phyloP scores from a whole-genome alignment of 2,888 invertebrate genomes.

The Tenodera sinensis region DNA sequence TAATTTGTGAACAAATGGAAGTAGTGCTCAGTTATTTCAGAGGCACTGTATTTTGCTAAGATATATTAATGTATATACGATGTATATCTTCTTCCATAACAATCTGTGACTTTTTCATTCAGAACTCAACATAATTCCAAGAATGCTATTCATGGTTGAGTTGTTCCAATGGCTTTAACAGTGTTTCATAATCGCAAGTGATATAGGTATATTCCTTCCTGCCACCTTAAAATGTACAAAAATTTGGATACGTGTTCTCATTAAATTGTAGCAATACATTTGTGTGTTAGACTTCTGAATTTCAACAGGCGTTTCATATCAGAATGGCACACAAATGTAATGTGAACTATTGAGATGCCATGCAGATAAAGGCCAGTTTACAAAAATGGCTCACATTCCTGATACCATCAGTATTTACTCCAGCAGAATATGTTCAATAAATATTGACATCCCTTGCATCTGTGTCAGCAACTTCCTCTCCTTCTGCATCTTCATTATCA shows the following conservation, averaged over 20 bases:
- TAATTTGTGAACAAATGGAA: too few species aligned
- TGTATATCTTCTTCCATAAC: background rate
- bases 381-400: background rate
- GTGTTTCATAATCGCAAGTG: background rate
- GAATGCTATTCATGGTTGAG: background rate
- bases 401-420: background rate
- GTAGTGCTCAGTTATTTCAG: too few species aligned
- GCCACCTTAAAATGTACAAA: background rate
- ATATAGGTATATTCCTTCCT: background rate
- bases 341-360: background rate
- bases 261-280: background rate
- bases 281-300: background rate
- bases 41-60: too few species aligned
- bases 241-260: background rate
- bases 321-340: background rate
- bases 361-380: background rate
- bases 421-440: background rate
- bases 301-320: background rate
- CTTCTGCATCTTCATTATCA: slow-evolving; percentile 87
- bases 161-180: background rate
- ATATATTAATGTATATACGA: background rate
- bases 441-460: background rate
- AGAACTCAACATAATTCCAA: background rate
- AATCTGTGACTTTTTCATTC: background rate
- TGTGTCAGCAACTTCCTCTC: slow-evolving; percentile 50